Evolutionary conservation across 2,797 vertebrate genomes (phyloP).

Genomic region (Falco naumanni): DNA sequence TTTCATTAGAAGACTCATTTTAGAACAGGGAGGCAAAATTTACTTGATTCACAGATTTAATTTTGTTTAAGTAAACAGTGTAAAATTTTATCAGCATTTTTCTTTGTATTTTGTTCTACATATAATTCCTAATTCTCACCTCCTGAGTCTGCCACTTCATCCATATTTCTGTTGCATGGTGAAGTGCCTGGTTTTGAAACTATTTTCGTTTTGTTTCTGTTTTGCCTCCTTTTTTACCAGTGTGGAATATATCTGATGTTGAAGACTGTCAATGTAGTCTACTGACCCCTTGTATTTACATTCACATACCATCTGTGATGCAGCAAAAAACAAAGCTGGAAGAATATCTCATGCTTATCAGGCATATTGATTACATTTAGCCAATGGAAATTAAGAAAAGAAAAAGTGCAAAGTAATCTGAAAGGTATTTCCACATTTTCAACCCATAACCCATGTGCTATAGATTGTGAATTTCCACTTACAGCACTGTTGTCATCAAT

Average conservation of each 20-base stretch:
- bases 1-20: not conserved
- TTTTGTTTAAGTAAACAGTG: not conserved
- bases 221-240: not conserved
- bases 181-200: not conserved
- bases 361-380: not conserved
- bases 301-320: not conserved
- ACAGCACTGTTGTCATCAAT: not conserved
- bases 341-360: not conserved
- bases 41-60: not conserved
- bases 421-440: not conserved
- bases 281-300: not conserved
- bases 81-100: not conserved
- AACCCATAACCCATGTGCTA: not conserved
- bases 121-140: not conserved
- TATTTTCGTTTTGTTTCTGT: not conserved
- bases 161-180: not conserved
- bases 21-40: not conserved
- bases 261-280: not conserved
- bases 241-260: not conserved
- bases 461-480: not conserved
- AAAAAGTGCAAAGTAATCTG: not conserved
- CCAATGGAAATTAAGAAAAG: not conserved
- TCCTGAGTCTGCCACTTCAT: not conserved
- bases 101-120: not conserved
- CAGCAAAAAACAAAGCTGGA: not conserved